A percentile compares a stretch with the other conserved stretches of the same genome.
These are phyloP conservation scores for Limnothrissa miodon DNA, from an alignment of 2,113 vertebrate genomes.

Conservation along the genomic window DNA sequence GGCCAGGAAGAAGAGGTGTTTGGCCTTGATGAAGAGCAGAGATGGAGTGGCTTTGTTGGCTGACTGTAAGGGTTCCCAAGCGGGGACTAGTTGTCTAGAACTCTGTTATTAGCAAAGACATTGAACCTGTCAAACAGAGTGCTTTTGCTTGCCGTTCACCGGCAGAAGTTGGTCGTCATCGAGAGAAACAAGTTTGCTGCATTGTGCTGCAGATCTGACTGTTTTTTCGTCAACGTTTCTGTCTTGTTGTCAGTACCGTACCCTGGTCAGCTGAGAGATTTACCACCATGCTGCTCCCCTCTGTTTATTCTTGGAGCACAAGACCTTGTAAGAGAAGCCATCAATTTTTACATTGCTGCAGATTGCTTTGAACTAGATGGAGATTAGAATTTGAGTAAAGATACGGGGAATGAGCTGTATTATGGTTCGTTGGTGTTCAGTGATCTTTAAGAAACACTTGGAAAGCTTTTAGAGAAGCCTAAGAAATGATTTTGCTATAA, in stretches of 20 bases:
- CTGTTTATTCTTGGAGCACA: background rate
- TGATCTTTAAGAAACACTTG: background rate
- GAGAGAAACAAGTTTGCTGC: background rate
- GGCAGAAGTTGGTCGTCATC: background rate
- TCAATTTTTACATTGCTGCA: background rate
- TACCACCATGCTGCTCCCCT: background rate
- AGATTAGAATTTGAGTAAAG: background rate
- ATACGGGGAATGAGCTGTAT: background rate
- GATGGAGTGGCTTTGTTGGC: background rate
- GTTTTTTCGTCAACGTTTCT: background rate
- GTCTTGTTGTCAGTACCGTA: background rate
- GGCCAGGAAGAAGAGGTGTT: background rate
- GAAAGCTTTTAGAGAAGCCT: background rate
- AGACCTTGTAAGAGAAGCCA: background rate
- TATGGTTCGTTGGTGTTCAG: background rate
- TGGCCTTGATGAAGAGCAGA: background rate
- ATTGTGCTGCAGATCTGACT: background rate
- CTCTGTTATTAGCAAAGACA: background rate
- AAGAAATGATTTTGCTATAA: constrained; percentile 10
- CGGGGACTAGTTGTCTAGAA: background rate
- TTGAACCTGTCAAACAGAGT: background rate
- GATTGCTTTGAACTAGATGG: background rate
- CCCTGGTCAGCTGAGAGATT: background rate
- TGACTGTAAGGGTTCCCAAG: background rate
- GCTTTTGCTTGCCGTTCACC: background rate